Percentiles rank a stretch among this genome's conserved stretches.
phyloP scores from a whole-genome alignment of 2,888 invertebrate species.

The Sesia apiformis region DNA sequence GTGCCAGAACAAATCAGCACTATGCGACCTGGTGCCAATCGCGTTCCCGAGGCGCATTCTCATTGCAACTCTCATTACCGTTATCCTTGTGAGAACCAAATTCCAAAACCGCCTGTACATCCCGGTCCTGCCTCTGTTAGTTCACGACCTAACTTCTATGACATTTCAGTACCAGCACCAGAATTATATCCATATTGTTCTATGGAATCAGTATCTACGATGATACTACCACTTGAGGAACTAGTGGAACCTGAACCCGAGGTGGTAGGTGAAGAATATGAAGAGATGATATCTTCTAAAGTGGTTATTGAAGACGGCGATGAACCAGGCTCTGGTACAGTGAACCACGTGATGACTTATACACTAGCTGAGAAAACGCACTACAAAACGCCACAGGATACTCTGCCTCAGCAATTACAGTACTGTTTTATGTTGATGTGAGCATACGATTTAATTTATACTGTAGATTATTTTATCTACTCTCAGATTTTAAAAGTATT shows the following conservation, averaged over 20 bases:
- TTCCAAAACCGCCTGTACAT: slow-evolving; percentile 26
- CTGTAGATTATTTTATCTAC: too few species aligned
- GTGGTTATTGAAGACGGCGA: slow-evolving; percentile 49
- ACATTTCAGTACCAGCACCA: slow-evolving; percentile 32
- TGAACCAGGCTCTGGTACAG: slow-evolving; percentile 47
- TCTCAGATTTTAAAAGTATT: too few species aligned
- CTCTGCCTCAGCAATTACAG: slow-evolving; percentile 58
- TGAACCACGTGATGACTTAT: slow-evolving; percentile 60
- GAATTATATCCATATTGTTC: slow-evolving; percentile 31
- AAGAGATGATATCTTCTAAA: slow-evolving; percentile 54
- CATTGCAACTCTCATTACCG: slow-evolving; percentile 17
- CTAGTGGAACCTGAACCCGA: slow-evolving; percentile 41
- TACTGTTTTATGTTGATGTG: slow-evolving; percentile 52
- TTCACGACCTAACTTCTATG: slow-evolving; percentile 41
- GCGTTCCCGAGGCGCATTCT: slow-evolving; percentile 13
- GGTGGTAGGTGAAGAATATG: slow-evolving; percentile 52
- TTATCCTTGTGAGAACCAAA: slow-evolving; percentile 39
- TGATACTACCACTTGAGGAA: slow-evolving; percentile 32
- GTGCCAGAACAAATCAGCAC: slow-evolving; percentile 15
- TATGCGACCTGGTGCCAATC: slow-evolving; percentile 12
- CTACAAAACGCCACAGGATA: slow-evolving; percentile 49
- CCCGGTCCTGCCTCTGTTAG: background rate
- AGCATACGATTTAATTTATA: slow-evolving; percentile 9
- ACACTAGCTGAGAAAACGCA: slow-evolving; percentile 56
- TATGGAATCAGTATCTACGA: slow-evolving; percentile 35